Percentiles rank a stretch among this genome's conserved stretches.
Evolutionary conservation across 2,797 vertebrate genomes (phyloP).

Genomic region (Peromyscus aztecus): DNA sequence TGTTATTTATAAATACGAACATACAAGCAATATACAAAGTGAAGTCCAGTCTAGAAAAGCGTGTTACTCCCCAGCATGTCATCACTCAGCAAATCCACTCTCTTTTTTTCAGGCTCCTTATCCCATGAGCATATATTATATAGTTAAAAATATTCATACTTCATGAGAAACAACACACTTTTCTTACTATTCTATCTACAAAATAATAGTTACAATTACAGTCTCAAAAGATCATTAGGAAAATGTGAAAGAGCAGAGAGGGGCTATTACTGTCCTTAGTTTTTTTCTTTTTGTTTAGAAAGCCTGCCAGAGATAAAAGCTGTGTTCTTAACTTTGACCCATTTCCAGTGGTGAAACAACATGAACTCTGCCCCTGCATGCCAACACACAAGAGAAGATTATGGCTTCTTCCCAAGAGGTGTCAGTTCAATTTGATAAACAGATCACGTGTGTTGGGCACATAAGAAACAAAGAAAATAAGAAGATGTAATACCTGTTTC

Average conservation of each 20-base stretch:
- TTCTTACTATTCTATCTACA: neutral
- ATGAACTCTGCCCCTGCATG: constrained; percentile 62
- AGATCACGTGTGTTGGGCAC: neutral
- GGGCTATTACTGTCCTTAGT: neutral
- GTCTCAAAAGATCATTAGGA: constrained; percentile 16
- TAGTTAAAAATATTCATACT: neutral
- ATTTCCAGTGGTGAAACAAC: neutral
- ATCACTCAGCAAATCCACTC: neutral
- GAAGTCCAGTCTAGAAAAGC: neutral
- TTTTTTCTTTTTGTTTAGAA: constrained; percentile 61
- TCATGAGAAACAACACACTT: constrained; percentile 4
- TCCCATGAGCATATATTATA: neutral
- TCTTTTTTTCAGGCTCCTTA: neutral
- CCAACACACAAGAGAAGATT: constrained; percentile 39
- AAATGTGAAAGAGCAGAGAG: constrained; percentile 9
- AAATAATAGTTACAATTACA: constrained; percentile 32
- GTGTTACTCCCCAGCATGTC: constrained; percentile 4
- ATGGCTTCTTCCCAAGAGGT: constrained; percentile 2
- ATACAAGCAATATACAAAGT: neutral
- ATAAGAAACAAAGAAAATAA: constrained; percentile 50
- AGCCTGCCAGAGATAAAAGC: neutral
- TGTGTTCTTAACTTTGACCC: constrained; percentile 66
- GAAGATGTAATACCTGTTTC: neutral
- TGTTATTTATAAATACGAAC: constrained; percentile 41
- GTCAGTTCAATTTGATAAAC: neutral